phyloP scores from a whole-genome alignment of 2,888 invertebrate species.

The Xylocampa areola region DNA sequence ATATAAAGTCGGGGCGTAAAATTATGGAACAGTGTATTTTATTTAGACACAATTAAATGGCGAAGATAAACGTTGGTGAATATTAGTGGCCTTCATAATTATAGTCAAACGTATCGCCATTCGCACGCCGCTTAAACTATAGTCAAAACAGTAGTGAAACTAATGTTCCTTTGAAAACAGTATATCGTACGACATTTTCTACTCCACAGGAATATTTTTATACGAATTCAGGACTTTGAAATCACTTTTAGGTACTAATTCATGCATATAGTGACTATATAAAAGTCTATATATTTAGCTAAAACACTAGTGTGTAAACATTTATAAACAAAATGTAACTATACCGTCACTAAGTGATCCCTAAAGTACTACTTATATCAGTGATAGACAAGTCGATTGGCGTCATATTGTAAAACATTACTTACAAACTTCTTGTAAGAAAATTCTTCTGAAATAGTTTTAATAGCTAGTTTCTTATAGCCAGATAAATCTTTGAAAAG shows the following conservation, averaged over 20 bases:
- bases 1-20: constrained; percentile 39
- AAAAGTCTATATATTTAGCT: constrained; percentile 66
- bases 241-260: constrained; percentile 52
- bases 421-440: too few relatives aligned
- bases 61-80: background rate
- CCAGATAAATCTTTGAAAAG: too few relatives aligned
- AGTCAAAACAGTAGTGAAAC: constrained; percentile 9
- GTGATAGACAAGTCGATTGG: constrained; percentile 20
- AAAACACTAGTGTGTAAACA: constrained; percentile 65
- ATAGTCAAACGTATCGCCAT: background rate
- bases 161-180: constrained; percentile 2
- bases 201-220: constrained; percentile 19
- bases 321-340: constrained; percentile 67
- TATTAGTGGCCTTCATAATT: background rate
- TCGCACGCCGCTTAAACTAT: background rate
- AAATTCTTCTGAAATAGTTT: too few relatives aligned
- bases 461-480: too few relatives aligned
- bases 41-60: constrained; percentile 19
- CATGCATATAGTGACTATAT: constrained; percentile 66
- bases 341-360: constrained; percentile 65
- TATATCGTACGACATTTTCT: constrained; percentile 5
- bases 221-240: constrained; percentile 37
- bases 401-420: constrained; percentile 30
- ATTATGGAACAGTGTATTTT: constrained; percentile 5
- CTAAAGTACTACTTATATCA: constrained; percentile 64